Evolutionary conservation across 2,797 vertebrate genomes (phyloP).

Genomic region (Acanthurus lineatus): DNA sequence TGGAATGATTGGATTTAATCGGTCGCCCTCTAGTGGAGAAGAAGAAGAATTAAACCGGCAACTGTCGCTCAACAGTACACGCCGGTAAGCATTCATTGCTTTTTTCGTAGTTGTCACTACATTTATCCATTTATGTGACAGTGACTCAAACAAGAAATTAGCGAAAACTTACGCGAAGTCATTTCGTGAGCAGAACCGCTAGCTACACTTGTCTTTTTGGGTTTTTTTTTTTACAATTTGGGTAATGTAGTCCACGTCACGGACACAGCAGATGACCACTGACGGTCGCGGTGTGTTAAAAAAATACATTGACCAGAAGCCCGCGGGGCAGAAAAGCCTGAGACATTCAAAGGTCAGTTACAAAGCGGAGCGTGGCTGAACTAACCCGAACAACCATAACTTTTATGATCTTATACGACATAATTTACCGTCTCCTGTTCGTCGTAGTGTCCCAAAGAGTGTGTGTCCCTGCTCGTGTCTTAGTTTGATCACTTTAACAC

Average conservation of each 20-base stretch:
- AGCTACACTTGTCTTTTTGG: accelerated
- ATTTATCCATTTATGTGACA: background rate
- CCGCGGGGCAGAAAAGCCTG: background rate
- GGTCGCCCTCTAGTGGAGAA: slow-evolving; percentile 23
- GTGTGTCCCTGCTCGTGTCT: background rate
- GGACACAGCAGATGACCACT: accelerated
- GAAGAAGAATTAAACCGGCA: accelerated
- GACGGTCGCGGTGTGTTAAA: accelerated
- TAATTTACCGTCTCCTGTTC: background rate
- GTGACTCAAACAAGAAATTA: background rate
- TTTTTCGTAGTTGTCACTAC: accelerated
- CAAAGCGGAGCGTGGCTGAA: background rate
- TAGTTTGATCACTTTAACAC: background rate
- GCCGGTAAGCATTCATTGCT: accelerated
- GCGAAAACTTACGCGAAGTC: accelerated
- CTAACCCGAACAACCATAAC: background rate
- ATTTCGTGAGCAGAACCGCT: no score
- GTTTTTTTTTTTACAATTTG: background rate
- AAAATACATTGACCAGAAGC: slow-evolving; percentile 71
- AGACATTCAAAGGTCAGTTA: slow-evolving; percentile 66
- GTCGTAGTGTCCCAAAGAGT: accelerated
- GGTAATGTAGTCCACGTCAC: slow-evolving; percentile 64
- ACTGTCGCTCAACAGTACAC: accelerated
- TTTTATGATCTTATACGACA: accelerated
- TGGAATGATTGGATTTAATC: accelerated